Evolutionary conservation across 2,888 invertebrate species (phyloP), one percentile per base, ranked within the genome.

Genomic region (Saturnia japonica): DNA sequence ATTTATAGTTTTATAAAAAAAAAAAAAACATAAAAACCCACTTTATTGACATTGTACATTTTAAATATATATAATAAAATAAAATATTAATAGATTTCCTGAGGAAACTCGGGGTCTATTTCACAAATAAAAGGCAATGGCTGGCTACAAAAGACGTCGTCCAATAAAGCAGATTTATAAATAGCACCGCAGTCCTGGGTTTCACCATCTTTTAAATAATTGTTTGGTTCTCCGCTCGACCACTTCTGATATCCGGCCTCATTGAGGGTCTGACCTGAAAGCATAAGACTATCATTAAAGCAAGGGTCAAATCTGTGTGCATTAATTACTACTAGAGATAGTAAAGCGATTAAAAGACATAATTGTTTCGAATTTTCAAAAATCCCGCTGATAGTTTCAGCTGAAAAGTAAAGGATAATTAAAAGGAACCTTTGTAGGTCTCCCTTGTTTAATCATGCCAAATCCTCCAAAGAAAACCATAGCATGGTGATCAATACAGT

Each of bases 81-180:
- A 19, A 19, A 7, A 47, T 54, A 22, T 54, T 54, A 54, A 22
- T 54, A 54, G 22, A 54, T 54, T 19, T 54, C n/a, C n/a, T n/a
- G 28, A n/a, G 62, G 16, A 34, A 11, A 16, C 28, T 68, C 34
- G 8, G 70, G 71, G 9, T 67, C 70, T 67, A 74, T 77, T 67
- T 77, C 77, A 22, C 77, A 77, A 25, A 77, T 74, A 62, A 77
- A 77, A 0, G 75, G 51, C 1, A 68, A 4, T 9, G 0, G 45
- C 12, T 22, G 45, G 12, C 71, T 16, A 57, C 76, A 76, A 70
- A 69, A 68, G 0, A 73, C 3, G 19, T 77, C 76, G 25, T 75
- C 68, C 0, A 76, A 47, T 0, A 71, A 40, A 9, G 68, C 75
- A 0, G 60, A 45, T 1, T 74, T 68, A 42, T 28, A 72, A 8